Evolutionary conservation across 2,113 vertebrate genomes (phyloP).

Genomic region (Probosciger aterrimus): DNA sequence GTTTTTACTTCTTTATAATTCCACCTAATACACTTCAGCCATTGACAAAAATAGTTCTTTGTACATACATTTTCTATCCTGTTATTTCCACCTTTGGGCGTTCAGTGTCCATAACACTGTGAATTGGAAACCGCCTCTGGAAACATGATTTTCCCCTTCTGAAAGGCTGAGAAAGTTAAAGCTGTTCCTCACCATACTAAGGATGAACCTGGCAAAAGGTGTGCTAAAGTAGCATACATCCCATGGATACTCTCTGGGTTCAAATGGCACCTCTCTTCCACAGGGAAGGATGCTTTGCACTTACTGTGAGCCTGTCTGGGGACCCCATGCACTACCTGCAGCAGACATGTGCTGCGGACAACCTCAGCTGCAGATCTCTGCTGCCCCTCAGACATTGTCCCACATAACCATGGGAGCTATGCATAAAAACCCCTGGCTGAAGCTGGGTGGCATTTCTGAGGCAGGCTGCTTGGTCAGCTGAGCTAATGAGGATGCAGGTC

Average conservation of each 20-base stretch:
- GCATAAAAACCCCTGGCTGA: neutral
- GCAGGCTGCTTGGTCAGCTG: neutral
- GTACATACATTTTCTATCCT: neutral
- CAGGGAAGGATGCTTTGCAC: neutral
- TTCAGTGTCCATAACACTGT: neutral
- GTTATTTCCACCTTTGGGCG: neutral
- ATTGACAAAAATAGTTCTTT: neutral
- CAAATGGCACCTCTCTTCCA: neutral
- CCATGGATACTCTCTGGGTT: neutral
- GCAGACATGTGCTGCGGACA: neutral
- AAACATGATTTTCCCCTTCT: neutral
- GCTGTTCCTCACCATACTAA: neutral
- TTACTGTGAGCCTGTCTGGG: neutral
- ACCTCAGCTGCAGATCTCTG: neutral
- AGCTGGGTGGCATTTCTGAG: neutral
- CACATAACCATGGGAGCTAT: neutral
- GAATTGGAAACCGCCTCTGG: neutral
- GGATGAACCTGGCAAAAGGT: neutral
- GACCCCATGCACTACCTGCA: neutral
- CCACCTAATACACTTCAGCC: neutral
- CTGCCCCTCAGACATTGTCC: neutral
- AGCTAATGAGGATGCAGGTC: neutral
- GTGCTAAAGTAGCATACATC: neutral
- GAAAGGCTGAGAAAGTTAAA: neutral
- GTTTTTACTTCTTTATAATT: slow-evolving; percentile 14